Base-by-base conservation (phyloP, 2,113 vertebrate genomes). In the cattle (Bos taurus) region DNA sequence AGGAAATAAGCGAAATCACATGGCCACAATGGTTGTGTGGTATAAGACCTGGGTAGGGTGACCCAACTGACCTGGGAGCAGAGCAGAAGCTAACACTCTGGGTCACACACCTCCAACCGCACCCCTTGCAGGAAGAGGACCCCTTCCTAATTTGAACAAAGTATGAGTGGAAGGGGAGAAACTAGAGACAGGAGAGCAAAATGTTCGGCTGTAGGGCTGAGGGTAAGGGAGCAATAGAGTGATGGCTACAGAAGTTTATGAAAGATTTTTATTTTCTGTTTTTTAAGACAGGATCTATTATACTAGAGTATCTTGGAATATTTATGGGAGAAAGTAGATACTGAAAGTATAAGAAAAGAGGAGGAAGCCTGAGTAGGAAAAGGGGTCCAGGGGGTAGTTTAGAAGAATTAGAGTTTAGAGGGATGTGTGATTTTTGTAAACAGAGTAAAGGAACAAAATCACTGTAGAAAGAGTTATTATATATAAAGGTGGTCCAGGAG, bases 221-320 rank as follows among this genome's bases (percentile, higher is more conserved):
- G 36, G 30, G 19, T 4, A 13, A 57, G 74, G 30, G 50, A 43
- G 28, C 10, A n/a, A 48, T 28, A 6, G 43, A 21, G 36, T 52
- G 16, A 25, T 17, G 64, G n/a, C 26, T 14, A 15, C 0, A 16
- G 28, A 84, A 30, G 6, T 11, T 6, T 57, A 6, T 1, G 11
- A 15, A 48, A 21, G 26, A 40, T 43, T 56, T 84, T 78, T 48
- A 19, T n/a, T 60, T n/a, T 86, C 67, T 94, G 36, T 17, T 26
- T 95, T 88, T 90, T 90, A 50, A 87, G n/a, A 43, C 26, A 54
- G 28, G 43, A 95, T 19, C 46, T 85, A 77, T 23, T 74, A 30
- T 85, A 77, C 23, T 80, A 21, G 74, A 86, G 36, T 21, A 88
- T 95, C 83, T 84, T 80, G 40, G 43, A 48, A 48, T 90, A 82